phyloP scores from a whole-genome alignment of 1,140 invertebrate species.

The Drosophila cardini region DNA sequence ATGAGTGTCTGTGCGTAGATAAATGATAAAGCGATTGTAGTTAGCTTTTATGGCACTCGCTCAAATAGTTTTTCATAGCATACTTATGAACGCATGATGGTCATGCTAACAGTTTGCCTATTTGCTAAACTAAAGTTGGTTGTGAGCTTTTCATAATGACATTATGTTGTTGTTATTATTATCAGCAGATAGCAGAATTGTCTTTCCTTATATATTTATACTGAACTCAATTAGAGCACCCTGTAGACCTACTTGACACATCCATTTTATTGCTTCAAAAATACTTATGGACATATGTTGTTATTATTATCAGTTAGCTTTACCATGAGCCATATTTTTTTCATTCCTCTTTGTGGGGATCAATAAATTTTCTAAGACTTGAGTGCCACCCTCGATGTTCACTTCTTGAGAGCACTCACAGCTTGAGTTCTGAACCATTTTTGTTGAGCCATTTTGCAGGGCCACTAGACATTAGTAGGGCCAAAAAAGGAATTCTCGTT shows the following conservation, averaged over 20 bases:
- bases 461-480: constrained; percentile 35
- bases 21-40: constrained; percentile 17
- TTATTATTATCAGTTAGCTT: constrained; percentile 22
- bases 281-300: constrained; percentile 9
- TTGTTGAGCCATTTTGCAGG: constrained; percentile 5
- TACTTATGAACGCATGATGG: constrained; percentile 17
- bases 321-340: constrained; percentile 9
- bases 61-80: constrained; percentile 13
- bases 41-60: neutral
- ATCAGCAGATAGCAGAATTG: neutral
- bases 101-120: neutral
- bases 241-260: neutral
- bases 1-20: constrained; percentile 6
- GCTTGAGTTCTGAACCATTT: constrained; percentile 54
- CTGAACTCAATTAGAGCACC: neutral
- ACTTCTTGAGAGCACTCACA: constrained; percentile 44
- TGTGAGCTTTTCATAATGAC: neutral
- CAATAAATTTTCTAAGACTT: constrained; percentile 29
- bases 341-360: neutral
- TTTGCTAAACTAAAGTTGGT: neutral
- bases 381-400: constrained; percentile 23
- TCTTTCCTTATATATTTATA: neutral
- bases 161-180: constrained; percentile 1
- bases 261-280: neutral
- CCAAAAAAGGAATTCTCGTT: constrained; percentile 35